Evolutionary conservation across 2,113 vertebrate genomes (phyloP).

Genomic region (Sylvietta virens): DNA sequence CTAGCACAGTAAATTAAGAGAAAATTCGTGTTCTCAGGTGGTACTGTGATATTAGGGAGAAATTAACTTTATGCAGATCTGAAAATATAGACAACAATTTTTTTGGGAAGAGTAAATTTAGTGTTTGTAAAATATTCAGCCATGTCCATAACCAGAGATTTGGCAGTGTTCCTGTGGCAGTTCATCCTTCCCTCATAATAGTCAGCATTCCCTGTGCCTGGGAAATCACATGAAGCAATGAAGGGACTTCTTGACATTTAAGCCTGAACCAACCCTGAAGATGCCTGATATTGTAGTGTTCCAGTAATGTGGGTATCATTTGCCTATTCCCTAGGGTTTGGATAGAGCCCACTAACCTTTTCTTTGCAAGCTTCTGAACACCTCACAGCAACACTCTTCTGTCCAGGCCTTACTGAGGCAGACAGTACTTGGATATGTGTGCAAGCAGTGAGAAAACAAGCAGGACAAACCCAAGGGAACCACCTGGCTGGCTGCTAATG

Average conservation of each 20-base stretch:
- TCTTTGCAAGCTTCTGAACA: background rate
- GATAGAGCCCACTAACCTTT: background rate
- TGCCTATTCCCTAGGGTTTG: background rate
- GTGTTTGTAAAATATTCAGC: background rate
- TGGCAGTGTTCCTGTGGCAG: background rate
- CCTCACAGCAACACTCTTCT: background rate
- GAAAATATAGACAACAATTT: background rate
- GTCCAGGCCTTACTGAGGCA: background rate
- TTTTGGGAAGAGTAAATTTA: background rate
- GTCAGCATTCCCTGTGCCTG: background rate
- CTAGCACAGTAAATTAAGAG: background rate
- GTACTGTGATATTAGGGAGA: background rate
- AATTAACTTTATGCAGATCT: background rate
- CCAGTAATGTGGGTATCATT: background rate
- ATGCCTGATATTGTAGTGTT: background rate
- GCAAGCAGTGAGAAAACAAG: background rate
- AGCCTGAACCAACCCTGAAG: background rate
- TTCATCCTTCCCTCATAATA: background rate
- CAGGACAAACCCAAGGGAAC: background rate
- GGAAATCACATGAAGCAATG: background rate
- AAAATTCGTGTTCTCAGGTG: background rate
- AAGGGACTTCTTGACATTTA: background rate
- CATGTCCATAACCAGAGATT: background rate
- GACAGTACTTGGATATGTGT: background rate
- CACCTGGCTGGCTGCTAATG: rapidly evolving